Evolutionary conservation across 2,113 vertebrate species (phyloP).

Genomic region (Mesocricetus auratus): DNA sequence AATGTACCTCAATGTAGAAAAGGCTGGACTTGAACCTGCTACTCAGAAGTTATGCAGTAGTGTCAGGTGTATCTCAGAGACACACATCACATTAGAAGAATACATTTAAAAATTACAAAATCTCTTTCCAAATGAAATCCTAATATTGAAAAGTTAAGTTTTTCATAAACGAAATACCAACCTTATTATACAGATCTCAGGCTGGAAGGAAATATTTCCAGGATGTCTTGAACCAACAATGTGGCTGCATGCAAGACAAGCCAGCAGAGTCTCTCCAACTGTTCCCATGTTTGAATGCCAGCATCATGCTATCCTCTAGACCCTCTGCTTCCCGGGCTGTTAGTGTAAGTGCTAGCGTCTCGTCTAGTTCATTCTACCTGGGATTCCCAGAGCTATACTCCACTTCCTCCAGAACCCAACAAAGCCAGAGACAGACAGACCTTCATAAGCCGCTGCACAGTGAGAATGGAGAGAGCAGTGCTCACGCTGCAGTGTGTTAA

Average conservation of each 20-base stretch:
- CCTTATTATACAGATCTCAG: neutral
- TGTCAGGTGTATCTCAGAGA: neutral
- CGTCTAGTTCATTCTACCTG: neutral
- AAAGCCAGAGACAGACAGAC: slow-evolving; percentile 49
- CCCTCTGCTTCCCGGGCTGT: neutral
- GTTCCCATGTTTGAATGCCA: neutral
- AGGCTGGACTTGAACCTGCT: slow-evolving; percentile 36
- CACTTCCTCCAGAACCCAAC: slow-evolving; percentile 15
- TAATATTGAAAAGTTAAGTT: slow-evolving; percentile 8
- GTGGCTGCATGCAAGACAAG: neutral
- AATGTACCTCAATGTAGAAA: slow-evolving; percentile 38
- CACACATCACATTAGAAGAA: neutral
- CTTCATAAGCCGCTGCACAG: slow-evolving; percentile 59
- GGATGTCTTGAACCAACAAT: neutral
- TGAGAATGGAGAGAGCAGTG: neutral
- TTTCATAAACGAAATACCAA: neutral
- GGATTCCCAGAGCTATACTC: neutral
- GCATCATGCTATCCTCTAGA: neutral
- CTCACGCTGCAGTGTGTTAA: neutral
- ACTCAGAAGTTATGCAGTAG: neutral
- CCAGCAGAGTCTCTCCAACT: neutral
- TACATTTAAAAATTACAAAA: neutral
- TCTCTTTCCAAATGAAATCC: slow-evolving; percentile 38
- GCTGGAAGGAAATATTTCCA: neutral
- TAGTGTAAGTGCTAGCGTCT: neutral